These are phyloP conservation scores for Cremastinae sp. DNA, from an alignment of 2,888 invertebrate species.

Conservation along the genomic window DNA sequence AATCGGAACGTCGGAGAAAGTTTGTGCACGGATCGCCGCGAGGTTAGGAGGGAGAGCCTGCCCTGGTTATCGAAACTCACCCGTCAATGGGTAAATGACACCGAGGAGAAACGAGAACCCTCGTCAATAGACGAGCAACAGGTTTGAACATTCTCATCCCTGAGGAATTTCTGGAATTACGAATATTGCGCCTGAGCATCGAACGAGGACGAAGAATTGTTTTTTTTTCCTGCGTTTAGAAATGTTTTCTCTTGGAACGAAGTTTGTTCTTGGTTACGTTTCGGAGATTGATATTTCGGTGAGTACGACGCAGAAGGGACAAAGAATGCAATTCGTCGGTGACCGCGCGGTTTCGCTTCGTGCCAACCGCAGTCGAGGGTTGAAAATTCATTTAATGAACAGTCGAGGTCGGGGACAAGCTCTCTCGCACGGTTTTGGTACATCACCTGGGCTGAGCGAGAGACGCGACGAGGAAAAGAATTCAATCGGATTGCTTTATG, in stretches of 20 bases:
- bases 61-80: conserved; percentile 8
- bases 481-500: conserved; percentile 55
- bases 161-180: background rate
- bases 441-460: conserved; percentile 18
- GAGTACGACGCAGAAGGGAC: no score
- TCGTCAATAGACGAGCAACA: background rate
- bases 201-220: no score
- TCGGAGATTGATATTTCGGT: no score
- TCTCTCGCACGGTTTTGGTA: conserved; percentile 9
- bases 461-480: background rate
- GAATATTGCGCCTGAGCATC: no score
- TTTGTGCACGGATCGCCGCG: conserved; percentile 9
- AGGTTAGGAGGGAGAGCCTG: background rate
- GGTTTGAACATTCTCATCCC: background rate
- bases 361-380: conserved; percentile 55
- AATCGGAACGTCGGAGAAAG: conserved; percentile 18
- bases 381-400: conserved; percentile 57
- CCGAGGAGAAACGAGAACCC: background rate
- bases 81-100: background rate
- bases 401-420: conserved; percentile 48
- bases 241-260: no score
- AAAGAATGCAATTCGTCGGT: no score
- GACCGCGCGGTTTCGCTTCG: no score
- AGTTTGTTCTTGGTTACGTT: no score
- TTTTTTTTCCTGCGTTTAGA: no score